Evolutionary conservation across 2,888 invertebrate genomes (phyloP), one percentile per base, ranked within the genome.

Genomic region (Cephus spinipes): DNA sequence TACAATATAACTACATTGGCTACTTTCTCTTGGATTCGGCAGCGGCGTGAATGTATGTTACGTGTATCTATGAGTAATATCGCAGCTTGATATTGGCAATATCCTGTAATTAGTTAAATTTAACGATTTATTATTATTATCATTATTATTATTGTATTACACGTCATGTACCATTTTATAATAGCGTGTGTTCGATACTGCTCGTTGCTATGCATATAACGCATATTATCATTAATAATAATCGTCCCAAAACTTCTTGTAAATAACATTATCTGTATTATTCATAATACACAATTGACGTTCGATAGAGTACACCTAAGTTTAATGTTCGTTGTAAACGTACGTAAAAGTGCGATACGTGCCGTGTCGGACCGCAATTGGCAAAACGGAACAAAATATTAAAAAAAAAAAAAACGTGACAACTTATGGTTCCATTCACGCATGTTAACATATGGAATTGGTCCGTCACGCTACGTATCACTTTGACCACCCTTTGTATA

Each of bases 31-130:
- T 71, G 71, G 11, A 12, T 32, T 30, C 71, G 31, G 71, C 30
- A 32, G 71, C 15, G 31, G 15, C 30, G 30, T 71, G 31, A 30
- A 71, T 32, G 71, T 71, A 32, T 32, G 71, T 71, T 71, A 12
- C 31, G 23, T 15, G 15, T 30, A 12, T 71, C 71, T 32, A 77
- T 78, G 76, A 78, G 75, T 79, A 76, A 75, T 76, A 69, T 11
- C 36, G 73, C 73, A 35, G 34, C 76, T 79, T 73, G 40, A 40
- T 74, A 73, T 77, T 74, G 81, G 81, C 79, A 77, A 80, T 76
- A 80, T 77, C 80, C 77, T 85, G 82, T 85, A 87, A 86, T 86
- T 87, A 87, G 80, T 77, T 82, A 82, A 84, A 40, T 40, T 85
- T 79, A 84, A 85, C 81, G 76, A 40, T 40, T 15, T 40, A 15